phyloP scores from a whole-genome alignment of 2,113 vertebrate genomes.

The Murina feae region DNA sequence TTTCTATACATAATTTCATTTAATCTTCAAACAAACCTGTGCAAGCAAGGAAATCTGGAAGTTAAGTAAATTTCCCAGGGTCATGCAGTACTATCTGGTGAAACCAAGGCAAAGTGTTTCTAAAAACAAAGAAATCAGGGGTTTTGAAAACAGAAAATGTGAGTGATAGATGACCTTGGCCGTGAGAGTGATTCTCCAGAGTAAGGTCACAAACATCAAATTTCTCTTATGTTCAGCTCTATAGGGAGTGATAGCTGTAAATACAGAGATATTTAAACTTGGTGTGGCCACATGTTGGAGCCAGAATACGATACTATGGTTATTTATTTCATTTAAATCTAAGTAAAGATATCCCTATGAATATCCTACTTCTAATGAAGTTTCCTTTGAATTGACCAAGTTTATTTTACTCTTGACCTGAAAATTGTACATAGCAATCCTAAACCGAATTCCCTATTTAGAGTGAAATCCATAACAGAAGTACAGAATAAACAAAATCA shows the following conservation, averaged over 20 bases:
- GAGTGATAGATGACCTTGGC: neutral
- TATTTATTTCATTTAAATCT: conserved; percentile 6
- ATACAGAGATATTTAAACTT: neutral
- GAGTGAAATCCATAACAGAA: neutral
- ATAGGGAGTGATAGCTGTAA: neutral
- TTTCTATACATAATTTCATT: neutral
- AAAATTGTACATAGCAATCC: neutral
- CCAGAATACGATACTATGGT: neutral
- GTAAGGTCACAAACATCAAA: neutral
- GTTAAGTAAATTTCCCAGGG: neutral
- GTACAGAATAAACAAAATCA: conserved; percentile 16
- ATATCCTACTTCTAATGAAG: neutral
- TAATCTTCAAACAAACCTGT: neutral
- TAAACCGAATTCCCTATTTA: neutral
- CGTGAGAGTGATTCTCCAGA: neutral
- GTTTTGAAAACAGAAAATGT: neutral
- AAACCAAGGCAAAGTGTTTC: neutral
- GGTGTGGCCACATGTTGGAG: neutral
- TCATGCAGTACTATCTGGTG: neutral
- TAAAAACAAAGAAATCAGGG: neutral
- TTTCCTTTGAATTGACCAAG: neutral
- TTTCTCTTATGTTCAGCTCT: neutral
- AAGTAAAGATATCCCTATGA: neutral
- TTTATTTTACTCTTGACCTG: neutral
- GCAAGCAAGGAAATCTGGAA: neutral